phyloP scores from a whole-genome alignment of 1,140 invertebrate species.

The Drosophila serrata region DNA sequence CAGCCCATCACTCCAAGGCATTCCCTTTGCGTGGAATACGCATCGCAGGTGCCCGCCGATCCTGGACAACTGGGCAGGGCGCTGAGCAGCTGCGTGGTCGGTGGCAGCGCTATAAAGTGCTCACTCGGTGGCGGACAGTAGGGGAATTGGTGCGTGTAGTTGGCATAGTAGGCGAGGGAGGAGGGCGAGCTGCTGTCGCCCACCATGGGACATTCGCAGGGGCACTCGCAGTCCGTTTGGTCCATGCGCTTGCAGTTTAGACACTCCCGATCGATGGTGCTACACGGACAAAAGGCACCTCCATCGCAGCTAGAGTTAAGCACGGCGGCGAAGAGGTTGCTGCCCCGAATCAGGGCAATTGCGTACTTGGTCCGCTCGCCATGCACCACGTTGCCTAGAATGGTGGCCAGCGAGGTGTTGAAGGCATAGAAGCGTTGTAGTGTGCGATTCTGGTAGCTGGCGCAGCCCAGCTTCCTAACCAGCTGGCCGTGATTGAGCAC shows the following conservation, averaged over 20 bases:
- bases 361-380: constrained; percentile 96
- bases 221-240: constrained; percentile 97
- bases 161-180: constrained; percentile 59
- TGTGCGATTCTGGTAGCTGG: constrained; percentile 91
- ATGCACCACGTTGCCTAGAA: constrained; percentile 93
- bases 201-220: constrained; percentile 95
- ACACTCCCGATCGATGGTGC: constrained; percentile 94
- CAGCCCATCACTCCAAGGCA: constrained; percentile 95
- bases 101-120: constrained; percentile 73
- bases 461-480: constrained; percentile 93
- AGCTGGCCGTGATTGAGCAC: constrained; percentile 94
- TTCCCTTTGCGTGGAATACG: constrained; percentile 89
- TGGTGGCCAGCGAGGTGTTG: constrained; percentile 91
- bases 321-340: constrained; percentile 95
- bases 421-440: constrained; percentile 93
- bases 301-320: constrained; percentile 92
- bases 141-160: constrained; percentile 75
- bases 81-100: constrained; percentile 52
- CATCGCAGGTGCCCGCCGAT: constrained; percentile 90
- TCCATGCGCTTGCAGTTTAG: constrained; percentile 97
- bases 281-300: constrained; percentile 96
- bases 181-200: constrained; percentile 43
- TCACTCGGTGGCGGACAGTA: constrained; percentile 80
- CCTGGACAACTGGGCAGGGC: constrained; percentile 87
- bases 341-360: constrained; percentile 92